Base-by-base conservation (phyloP, 2,888 invertebrate species). In the Oscheius onirici region DNA sequence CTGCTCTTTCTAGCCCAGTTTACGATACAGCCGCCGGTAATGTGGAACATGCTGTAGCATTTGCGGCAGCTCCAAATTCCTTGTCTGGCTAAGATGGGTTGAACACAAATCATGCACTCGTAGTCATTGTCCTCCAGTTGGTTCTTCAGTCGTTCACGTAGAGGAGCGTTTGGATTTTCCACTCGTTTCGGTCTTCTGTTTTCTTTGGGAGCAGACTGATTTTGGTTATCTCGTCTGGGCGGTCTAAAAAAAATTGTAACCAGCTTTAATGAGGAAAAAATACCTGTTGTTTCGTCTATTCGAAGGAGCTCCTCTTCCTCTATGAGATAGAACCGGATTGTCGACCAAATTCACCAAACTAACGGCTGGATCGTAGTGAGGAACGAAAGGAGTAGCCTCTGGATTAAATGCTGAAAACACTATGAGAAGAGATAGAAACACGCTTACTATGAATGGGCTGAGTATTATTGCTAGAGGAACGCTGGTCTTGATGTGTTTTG, bases 71-170 rank as follows among this genome's bases (percentile, higher is more conserved):
- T 93, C 97, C 97, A 97, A 41, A 94, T 92, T 3, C 92, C 91
- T 83, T 95, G 93, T 40, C 91, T 91, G 77, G 93, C 92, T 76
- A 92, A 92, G 44, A 97, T 92, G 61, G 91, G 90, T 81, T 95
- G 95, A 86, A 94, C 96, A 88, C 97, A 97, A 17, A 97, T 95
- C 83, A 96, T 91, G 88, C 97, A 97, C 88, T 97, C 97, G 72
- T 95, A 90, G 0, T 91, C 44, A 28, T 65, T 71, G 57, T 57
- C 49, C 34, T 63, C 71, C 46, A 63, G 34, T 49, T 34, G 44
- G 26, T 54, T 40, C 17, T 51, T 70, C 17, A 65, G 41, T 57
- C 57, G 24, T 61, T 67, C 58, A 55, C 63, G 46, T 15, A 63
- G 34, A n/a, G 63, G 63, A n/a, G 69, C 46, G 63, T 54, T 11